These are phyloP conservation scores for Myotis davidii DNA, from an alignment of 2,113 vertebrate genomes.

Conservation along the genomic window DNA sequence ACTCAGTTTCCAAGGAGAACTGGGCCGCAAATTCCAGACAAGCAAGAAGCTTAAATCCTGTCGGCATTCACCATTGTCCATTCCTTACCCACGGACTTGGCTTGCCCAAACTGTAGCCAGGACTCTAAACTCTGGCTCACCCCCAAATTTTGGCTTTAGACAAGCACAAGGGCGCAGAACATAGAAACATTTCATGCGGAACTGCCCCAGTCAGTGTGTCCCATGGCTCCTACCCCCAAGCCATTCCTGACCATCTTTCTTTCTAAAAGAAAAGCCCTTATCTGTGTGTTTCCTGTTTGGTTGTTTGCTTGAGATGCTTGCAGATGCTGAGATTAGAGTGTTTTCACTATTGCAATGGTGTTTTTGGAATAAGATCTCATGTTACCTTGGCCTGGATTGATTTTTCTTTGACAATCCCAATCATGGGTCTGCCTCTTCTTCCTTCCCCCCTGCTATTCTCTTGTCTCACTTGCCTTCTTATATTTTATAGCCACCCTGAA, in stretches of 20 bases:
- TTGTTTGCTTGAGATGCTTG: not conserved
- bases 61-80: not conserved
- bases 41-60: not conserved
- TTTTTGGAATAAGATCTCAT: not conserved
- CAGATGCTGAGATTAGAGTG: not conserved
- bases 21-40: not conserved
- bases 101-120: not conserved
- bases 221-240: not conserved
- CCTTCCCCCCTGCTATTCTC: not conserved
- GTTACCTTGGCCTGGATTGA: not conserved
- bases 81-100: not conserved
- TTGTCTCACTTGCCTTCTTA: not conserved
- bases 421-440: not conserved
- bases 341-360: not conserved
- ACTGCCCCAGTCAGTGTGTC: fast-evolving
- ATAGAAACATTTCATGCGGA: not conserved
- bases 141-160: not conserved
- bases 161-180: not conserved
- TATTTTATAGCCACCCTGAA: not conserved
- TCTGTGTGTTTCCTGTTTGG: not conserved
- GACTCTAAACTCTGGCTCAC: not conserved
- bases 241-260: not conserved
- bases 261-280: not conserved
- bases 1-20: not conserved
- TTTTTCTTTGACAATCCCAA: not conserved